phyloP scores from a whole-genome alignment of 2,113 vertebrate species.

The Sylvia atricapilla region DNA sequence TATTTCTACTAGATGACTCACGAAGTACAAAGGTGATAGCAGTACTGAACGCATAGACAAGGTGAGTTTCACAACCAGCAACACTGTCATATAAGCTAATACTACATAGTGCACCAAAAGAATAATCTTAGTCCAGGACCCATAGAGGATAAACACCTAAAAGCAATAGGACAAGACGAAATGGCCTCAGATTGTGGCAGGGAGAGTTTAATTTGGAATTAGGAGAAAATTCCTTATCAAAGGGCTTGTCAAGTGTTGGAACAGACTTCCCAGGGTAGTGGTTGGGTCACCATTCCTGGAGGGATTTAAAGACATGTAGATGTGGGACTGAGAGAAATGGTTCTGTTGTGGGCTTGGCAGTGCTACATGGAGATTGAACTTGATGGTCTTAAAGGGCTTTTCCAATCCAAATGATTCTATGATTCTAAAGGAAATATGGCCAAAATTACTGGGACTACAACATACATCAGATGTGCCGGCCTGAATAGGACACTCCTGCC shows the following conservation, averaged over 20 bases:
- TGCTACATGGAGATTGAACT: neutral
- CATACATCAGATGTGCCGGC: rapidly evolving
- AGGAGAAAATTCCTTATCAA: neutral
- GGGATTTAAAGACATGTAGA: neutral
- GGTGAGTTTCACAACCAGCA: neutral
- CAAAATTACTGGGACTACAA: neutral
- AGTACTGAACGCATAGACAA: neutral
- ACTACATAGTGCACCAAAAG: neutral
- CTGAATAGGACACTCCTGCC: neutral
- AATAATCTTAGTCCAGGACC: neutral
- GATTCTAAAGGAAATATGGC: rapidly evolving
- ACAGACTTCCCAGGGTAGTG: neutral
- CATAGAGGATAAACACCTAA: neutral
- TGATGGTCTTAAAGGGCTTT: neutral
- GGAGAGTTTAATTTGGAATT: neutral
- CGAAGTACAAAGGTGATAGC: neutral
- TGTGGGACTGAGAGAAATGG: neutral
- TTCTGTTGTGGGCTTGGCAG: neutral
- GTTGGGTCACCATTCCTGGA: neutral
- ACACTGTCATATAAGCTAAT: neutral
- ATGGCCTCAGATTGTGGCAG: neutral
- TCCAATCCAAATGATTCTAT: neutral
- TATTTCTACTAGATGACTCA: neutral
- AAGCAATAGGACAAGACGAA: neutral
- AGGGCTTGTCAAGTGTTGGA: neutral